phyloP scores from a whole-genome alignment of 2,888 invertebrate species.

The Acanthoscelides obtectus region DNA sequence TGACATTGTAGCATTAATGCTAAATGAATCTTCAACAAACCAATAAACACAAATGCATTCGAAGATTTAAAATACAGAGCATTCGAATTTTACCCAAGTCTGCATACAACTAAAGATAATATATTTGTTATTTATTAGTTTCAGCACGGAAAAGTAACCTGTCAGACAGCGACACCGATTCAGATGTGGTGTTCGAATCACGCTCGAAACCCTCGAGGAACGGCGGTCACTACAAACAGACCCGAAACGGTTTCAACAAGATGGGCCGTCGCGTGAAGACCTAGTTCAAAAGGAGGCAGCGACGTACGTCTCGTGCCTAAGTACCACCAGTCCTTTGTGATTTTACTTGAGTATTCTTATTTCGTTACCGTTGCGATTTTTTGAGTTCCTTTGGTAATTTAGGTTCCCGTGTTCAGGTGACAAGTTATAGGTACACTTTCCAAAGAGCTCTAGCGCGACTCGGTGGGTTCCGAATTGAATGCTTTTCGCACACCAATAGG shows the following conservation, averaged over 20 bases:
- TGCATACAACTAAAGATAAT: no score
- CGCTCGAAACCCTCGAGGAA: slow-evolving; percentile 55
- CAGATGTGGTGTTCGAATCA: slow-evolving; percentile 78
- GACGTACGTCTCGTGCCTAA: neutral
- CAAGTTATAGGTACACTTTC: no score
- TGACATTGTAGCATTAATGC: no score
- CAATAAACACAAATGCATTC: neutral
- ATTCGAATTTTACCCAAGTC: neutral
- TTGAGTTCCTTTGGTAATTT: neutral
- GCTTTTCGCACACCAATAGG: no score
- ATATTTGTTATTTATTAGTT: slow-evolving; percentile 41
- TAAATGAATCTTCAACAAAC: no score
- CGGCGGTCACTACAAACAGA: slow-evolving; percentile 48
- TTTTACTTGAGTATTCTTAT: neutral
- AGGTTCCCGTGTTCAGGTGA: neutral
- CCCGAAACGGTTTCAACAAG: slow-evolving; percentile 54
- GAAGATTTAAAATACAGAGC: neutral
- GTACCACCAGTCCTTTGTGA: neutral
- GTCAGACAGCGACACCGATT: slow-evolving; percentile 78
- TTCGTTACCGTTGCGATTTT: neutral
- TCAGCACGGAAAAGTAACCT: slow-evolving; percentile 58
- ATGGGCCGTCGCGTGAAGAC: slow-evolving; percentile 53
- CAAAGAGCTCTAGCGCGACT: no score
- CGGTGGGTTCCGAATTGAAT: no score
- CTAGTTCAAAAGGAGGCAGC: slow-evolving; percentile 29